Conservation (phyloP, 92 coral and sea anemone species). For the Paragorgia papillata region DNA sequence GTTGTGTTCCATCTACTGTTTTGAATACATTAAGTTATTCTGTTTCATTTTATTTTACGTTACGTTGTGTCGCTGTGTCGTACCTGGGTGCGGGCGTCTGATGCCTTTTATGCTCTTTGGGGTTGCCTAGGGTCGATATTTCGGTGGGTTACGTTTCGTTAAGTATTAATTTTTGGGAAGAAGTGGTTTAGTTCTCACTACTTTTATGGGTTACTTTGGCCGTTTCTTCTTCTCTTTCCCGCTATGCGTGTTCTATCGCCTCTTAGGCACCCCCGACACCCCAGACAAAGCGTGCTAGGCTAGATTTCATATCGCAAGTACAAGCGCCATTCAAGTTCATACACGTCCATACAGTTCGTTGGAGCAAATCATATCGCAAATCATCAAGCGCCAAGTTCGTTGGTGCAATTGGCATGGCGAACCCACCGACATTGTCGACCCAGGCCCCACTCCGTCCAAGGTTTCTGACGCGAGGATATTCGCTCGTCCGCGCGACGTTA, state of each 20-base stretch:
- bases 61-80: not conserved
- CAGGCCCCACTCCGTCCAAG: not conserved
- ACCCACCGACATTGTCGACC: conserved; percentile 23
- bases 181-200: not conserved
- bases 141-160: conserved; percentile 8
- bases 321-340: not conserved
- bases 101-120: not conserved
- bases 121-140: conserved; percentile 35
- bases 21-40: not conserved
- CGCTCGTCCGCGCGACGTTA: conserved; percentile 24
- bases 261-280: not conserved
- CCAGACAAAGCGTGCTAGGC: not conserved
- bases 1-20: not conserved
- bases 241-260: no score
- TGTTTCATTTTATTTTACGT: no score
- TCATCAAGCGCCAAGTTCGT: no score
- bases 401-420: conserved; percentile 51
- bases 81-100: conserved; percentile 19
- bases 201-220: not conserved
- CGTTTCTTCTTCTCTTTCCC: no score
- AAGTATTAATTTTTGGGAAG: not conserved
- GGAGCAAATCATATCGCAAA: no score
- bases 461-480: conserved; percentile 21
- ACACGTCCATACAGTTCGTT: no score
- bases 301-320: not conserved